These are phyloP conservation scores for Chrysocyon brachyurus DNA, from an alignment of 2,797 vertebrate species.

Conservation along the genomic window DNA sequence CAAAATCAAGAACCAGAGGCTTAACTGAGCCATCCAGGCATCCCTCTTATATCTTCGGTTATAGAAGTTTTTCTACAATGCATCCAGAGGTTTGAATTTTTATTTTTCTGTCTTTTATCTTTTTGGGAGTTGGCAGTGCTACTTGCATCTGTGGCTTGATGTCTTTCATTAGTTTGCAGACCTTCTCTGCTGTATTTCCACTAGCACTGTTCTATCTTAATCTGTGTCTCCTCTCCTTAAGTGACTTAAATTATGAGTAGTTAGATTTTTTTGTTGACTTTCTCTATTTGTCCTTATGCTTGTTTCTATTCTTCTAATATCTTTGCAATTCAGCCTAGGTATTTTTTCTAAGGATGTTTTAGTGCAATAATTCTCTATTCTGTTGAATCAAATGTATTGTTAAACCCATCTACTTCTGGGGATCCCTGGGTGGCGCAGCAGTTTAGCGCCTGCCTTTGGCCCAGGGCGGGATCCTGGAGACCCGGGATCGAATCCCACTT, in stretches of 20 bases:
- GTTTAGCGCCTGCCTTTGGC: no score
- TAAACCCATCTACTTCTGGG: not conserved
- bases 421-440: no score
- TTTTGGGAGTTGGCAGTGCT: not conserved
- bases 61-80: not conserved
- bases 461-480: no score
- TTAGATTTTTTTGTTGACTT: not conserved
- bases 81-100: not conserved
- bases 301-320: not conserved
- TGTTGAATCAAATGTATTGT: not conserved
- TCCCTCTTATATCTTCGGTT: not conserved
- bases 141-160: not conserved
- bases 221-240: not conserved
- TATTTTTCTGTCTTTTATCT: not conserved
- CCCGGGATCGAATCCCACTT: no score
- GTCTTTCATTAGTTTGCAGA: not conserved
- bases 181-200: not conserved
- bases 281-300: not conserved
- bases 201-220: not conserved
- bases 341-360: conserved; percentile 26
- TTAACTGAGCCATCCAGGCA: not conserved
- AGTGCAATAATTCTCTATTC: not conserved
- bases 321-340: not conserved
- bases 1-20: not conserved
- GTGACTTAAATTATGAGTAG: not conserved